phyloP scores from a whole-genome alignment of 1,140 invertebrate genomes.

The Centruroides sculpturatus region DNA sequence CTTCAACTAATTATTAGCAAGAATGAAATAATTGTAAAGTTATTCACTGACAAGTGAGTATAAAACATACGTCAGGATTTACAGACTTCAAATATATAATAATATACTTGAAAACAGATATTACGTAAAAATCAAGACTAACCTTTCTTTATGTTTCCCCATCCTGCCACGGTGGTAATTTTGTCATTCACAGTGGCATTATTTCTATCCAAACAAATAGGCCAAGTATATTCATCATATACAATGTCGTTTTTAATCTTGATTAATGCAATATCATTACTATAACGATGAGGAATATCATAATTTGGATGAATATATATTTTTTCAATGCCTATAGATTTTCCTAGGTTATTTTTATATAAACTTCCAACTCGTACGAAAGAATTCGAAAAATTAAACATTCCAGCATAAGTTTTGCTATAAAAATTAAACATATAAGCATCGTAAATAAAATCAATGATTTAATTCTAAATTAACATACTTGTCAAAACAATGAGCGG shows the following conservation, averaged over 20 bases:
- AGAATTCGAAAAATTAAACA: slow-evolving; percentile 1
- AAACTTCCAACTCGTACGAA: slow-evolving; percentile 16
- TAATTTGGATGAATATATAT: slow-evolving; percentile 19
- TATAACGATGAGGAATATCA: slow-evolving; percentile 39
- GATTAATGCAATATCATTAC: slow-evolving; percentile 51
- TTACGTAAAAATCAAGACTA: neutral
- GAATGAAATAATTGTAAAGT: no score
- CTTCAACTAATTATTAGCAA: no score
- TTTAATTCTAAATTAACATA: no score
- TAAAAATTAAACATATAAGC: no score
- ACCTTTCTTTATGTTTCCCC: slow-evolving; percentile 16
- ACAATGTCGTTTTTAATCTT: slow-evolving; percentile 24
- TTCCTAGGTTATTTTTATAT: slow-evolving; percentile 3
- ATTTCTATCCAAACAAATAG: slow-evolving; percentile 50
- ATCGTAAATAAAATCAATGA: no score
- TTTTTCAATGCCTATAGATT: slow-evolving; percentile 11
- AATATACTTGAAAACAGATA: no score
- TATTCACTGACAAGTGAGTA: no score
- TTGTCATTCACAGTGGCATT: slow-evolving; percentile 12
- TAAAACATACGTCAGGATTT: no score
- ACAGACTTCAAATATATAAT: no score
- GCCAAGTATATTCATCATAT: slow-evolving; percentile 49
- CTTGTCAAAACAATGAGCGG: no score
- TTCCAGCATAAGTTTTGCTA: no score
- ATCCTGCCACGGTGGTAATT: slow-evolving; percentile 14